Conservation (phyloP, 2,888 invertebrate genomes). For the Parasteatoda lunata region DNA sequence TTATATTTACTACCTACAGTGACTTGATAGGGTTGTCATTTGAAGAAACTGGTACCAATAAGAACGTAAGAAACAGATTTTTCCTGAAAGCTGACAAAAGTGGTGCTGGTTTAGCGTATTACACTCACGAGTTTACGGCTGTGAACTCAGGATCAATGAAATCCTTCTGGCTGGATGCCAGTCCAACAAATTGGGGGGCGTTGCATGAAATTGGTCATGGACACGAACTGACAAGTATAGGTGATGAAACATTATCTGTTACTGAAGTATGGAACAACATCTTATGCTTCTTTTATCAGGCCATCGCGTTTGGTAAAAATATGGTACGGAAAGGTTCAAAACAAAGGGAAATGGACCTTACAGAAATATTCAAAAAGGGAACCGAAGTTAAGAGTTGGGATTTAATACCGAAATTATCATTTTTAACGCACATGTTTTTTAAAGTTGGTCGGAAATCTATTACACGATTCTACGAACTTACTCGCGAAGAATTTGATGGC, state of each 20-base stretch:
- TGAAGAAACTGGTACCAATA: not conserved
- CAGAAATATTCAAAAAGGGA: not conserved
- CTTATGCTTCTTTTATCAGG: not conserved
- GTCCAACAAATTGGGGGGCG: not conserved
- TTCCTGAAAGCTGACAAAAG: not conserved
- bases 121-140: not conserved
- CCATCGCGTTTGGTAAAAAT: not conserved
- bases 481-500: not conserved
- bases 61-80: not conserved
- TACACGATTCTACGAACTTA: not conserved
- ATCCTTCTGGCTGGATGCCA: not conserved
- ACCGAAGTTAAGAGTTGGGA: not conserved
- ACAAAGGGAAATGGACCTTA: not conserved
- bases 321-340: not conserved
- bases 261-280: conserved; percentile 1
- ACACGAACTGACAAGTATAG: not conserved
- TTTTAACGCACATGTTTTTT: not conserved
- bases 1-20: not conserved
- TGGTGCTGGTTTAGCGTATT: not conserved
- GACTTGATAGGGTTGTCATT: not conserved
- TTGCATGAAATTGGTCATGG: not conserved
- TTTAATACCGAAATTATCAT: not conserved
- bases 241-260: not conserved
- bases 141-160: not conserved
- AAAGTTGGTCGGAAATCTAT: not conserved